Evolutionary conservation across 2,888 invertebrate genomes (phyloP), one percentile per base, ranked within the genome.

Genomic region (Esperia sulphurella): DNA sequence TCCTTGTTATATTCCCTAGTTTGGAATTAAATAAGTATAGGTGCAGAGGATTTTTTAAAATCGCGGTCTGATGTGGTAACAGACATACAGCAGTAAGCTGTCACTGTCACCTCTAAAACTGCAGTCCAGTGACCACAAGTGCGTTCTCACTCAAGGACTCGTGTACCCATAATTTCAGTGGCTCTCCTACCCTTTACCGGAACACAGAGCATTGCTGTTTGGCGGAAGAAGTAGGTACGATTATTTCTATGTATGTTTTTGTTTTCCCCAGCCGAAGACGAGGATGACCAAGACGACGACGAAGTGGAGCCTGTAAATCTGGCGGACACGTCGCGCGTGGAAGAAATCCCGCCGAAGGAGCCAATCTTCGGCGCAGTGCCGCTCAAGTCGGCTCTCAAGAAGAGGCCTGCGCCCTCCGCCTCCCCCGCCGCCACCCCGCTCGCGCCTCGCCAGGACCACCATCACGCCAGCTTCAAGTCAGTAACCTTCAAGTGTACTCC

Each of bases 321-420:
- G 90, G 82, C 93, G 65, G 96, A 97, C 83, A 96, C 96, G 50
- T 93, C 94, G 49, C 92, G 96, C 59, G 94, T 97, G 54, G 97
- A 97, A 82, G 96, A 97, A 88, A 96, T 97, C 68, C 97, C 96
- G 62, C 96, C 97, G 51, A 96, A 97, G 86, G 97, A 97, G 91
- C 97, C 97, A 39, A 94, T 94, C 72, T 95, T 96, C 85, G 95
- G 96, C 87, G 97, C 97, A 59, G 93, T 96, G 91, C 97, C 97
- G 58, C 92, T 97, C 53, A 97, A 97, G 83, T 97, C 97, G 45
- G 97, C 97, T 58, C 91, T 97, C 61, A 97, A 97, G 91, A 97
- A 96, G 83, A 94, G 95, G 74, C 91, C 92, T 53, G 92, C 92
- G 62, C 92, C 92, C 3, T 91, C 94, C 46, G 95, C 94, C 35